phyloP scores from a whole-genome alignment of 1,140 invertebrate species.

The Drosophila mauritiana region DNA sequence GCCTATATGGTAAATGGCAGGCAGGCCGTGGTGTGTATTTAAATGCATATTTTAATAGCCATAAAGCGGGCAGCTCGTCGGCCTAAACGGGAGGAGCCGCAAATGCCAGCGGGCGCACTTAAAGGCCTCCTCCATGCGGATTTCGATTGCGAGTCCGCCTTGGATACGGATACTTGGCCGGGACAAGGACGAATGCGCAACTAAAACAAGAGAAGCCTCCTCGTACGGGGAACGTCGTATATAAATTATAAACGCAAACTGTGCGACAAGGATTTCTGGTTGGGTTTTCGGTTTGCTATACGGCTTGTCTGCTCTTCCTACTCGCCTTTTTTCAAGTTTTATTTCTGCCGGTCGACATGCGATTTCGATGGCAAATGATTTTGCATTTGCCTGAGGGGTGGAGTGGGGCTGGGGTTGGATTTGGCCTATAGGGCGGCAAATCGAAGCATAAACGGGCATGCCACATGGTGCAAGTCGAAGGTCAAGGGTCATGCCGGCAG shows the following conservation, averaged over 20 bases:
- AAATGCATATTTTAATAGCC: slow-evolving; percentile 81
- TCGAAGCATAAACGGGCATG: slow-evolving; percentile 59
- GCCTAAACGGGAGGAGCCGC: slow-evolving; percentile 27
- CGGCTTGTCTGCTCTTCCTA: slow-evolving; percentile 8
- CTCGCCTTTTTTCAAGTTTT: slow-evolving; percentile 10
- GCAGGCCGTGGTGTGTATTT: slow-evolving; percentile 50
- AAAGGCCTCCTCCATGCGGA: slow-evolving; percentile 48
- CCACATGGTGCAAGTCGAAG: slow-evolving; percentile 70
- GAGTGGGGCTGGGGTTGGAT: not conserved
- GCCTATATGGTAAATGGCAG: not conserved
- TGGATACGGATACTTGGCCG: slow-evolving; percentile 28
- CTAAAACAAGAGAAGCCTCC: slow-evolving; percentile 65
- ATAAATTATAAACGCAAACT: slow-evolving; percentile 83
- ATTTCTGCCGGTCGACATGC: slow-evolving; percentile 53
- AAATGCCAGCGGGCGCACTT: slow-evolving; percentile 73
- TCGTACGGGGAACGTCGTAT: slow-evolving; percentile 63
- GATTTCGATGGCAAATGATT: slow-evolving; percentile 76
- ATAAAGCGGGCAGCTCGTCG: slow-evolving; percentile 64
- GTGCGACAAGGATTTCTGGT: slow-evolving; percentile 71
- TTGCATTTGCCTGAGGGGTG: slow-evolving; percentile 41
- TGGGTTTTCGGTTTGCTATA: slow-evolving; percentile 18
- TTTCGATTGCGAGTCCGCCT: not conserved
- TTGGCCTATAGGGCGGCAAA: slow-evolving; percentile 13
- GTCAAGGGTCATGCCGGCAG: slow-evolving; percentile 71
- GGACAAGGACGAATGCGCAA: slow-evolving; percentile 69